Conservation (phyloP, 2,113 vertebrate genomes). For the Glaucidium brasilianum region DNA sequence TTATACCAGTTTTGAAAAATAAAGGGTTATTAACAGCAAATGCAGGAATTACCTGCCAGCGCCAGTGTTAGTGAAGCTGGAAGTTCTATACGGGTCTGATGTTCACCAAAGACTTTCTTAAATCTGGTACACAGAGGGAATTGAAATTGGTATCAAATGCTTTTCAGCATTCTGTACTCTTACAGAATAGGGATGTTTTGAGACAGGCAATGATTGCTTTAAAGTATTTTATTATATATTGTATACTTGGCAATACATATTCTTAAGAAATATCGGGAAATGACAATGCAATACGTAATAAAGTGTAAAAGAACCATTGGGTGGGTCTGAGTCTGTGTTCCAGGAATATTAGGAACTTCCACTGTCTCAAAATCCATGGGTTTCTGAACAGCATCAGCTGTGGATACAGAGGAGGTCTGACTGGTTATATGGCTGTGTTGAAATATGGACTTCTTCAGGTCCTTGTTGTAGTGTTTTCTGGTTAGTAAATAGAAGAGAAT, state of each 20-base stretch:
- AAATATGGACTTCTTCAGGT: neutral
- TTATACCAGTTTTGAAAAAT: neutral
- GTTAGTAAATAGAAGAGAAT: neutral
- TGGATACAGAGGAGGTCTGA: neutral
- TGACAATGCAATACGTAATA: neutral
- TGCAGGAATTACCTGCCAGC: neutral
- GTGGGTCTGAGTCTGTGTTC: neutral
- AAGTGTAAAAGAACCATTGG: neutral
- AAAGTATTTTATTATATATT: neutral
- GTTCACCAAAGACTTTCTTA: neutral
- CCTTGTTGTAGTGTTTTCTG: neutral
- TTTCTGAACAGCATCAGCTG: neutral
- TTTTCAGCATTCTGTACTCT: neutral
- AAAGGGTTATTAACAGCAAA: neutral
- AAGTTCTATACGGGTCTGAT: neutral
- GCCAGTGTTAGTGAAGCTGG: neutral
- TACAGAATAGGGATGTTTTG: neutral
- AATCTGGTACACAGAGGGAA: neutral
- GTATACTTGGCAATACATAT: neutral
- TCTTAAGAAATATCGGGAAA: neutral
- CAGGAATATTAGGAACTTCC: neutral
- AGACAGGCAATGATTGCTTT: neutral
- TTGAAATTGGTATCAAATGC: neutral
- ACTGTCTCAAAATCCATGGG: neutral
- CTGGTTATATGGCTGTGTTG: neutral